These are phyloP conservation scores for Electrophaes corylata DNA, from an alignment of 2,888 invertebrate species.

Conservation along the genomic window DNA sequence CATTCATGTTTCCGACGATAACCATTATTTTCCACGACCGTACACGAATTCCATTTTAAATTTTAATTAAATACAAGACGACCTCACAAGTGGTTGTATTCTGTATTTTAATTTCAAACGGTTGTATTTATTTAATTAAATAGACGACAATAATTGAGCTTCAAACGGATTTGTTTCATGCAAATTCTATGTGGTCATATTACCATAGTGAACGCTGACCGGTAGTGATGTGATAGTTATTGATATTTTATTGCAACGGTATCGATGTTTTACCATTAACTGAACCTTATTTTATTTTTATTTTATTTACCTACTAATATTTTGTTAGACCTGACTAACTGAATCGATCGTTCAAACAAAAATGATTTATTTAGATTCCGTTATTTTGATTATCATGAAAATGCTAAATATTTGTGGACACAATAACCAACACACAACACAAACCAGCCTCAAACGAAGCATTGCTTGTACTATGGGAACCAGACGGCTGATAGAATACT, in stretches of 20 bases:
- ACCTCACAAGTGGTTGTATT: slow-evolving; percentile 52
- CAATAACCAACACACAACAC: no score
- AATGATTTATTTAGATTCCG: no score
- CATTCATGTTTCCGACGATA: slow-evolving; percentile 3
- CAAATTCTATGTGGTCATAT: slow-evolving; percentile 58
- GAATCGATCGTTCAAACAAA: no score
- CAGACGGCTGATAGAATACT: no score
- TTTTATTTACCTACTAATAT: background rate
- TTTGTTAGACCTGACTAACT: no score
- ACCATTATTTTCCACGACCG: slow-evolving; percentile 7
- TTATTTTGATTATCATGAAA: no score
- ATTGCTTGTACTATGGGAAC: no score
- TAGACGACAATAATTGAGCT: slow-evolving; percentile 67
- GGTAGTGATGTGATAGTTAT: slow-evolving; percentile 33
- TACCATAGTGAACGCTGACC: slow-evolving; percentile 55
- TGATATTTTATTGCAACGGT: slow-evolving; percentile 1
- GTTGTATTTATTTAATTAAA: slow-evolving; percentile 57
- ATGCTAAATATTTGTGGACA: no score
- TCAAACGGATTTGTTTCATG: slow-evolving; percentile 68
- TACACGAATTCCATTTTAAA: slow-evolving; percentile 23
- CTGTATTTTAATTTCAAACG: slow-evolving; percentile 7
- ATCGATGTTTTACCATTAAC: background rate
- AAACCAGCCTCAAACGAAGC: no score
- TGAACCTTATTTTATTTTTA: background rate
- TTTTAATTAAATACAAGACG: slow-evolving; percentile 33